These are phyloP conservation scores for Phyllopteryx taeniolatus DNA, from an alignment of 2,113 vertebrate genomes.

Conservation along the genomic window DNA sequence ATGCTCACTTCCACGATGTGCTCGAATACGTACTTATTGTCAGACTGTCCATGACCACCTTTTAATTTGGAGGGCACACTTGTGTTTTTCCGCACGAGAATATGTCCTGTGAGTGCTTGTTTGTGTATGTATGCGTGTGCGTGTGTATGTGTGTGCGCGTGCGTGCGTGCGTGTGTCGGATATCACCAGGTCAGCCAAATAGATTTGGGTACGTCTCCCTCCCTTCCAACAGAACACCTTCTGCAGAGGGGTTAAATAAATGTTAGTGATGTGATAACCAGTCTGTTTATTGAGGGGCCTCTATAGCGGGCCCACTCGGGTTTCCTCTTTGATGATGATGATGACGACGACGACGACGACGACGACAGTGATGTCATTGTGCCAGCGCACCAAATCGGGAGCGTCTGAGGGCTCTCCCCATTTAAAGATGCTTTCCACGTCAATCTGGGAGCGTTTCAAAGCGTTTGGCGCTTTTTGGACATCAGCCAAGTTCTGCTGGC, in stretches of 20 bases:
- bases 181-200: constrained; percentile 71
- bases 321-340: constrained; percentile 69
- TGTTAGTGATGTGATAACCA: constrained; percentile 99
- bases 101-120: neutral
- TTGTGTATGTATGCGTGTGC: no score
- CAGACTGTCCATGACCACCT: neutral
- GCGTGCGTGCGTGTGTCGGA: neutral
- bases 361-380: constrained; percentile 71
- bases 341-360: constrained; percentile 66
- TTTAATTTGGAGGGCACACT: neutral
- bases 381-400: constrained; percentile 16
- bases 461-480: neutral
- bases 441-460: neutral
- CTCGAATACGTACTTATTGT: no score
- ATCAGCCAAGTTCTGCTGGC: neutral
- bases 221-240: constrained; percentile 73
- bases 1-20: no score
- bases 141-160: neutral
- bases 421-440: neutral
- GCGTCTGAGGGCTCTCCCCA: neutral
- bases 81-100: neutral
- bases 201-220: constrained; percentile 65
- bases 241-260: constrained; percentile 98
- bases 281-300: constrained; percentile 88
- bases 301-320: constrained; percentile 63